Evolutionary conservation across 2,113 vertebrate genomes (phyloP), one percentile per base, ranked within the genome.

Genomic region (Empidonax traillii): DNA sequence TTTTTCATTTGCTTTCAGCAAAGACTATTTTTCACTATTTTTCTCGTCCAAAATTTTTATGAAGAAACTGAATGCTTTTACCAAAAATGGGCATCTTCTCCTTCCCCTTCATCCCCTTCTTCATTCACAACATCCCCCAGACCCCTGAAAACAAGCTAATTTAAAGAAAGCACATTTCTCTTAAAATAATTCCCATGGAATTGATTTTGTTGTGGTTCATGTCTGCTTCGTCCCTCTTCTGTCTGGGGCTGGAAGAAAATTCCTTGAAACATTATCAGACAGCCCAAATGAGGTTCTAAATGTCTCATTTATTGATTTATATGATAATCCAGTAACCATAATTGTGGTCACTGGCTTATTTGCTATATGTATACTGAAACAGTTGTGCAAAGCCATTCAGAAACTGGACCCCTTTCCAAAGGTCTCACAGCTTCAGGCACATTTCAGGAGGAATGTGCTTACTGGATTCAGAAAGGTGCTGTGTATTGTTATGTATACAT

Each of bases 1-100:
- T 75, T 94, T 92, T 93, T 72, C 79, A 86, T 79, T 95, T 8
- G 53, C 94, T 94, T 93, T 87, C 78, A 76, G 77, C 62, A 87
- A 92, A 85, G 77, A 22, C 77, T 77, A 31, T 85, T 92, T 91
- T 89, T 92, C 63, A 85, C 53, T 59, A 35, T 44, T 92, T 89
- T 75, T 65, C 66, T 82, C 49, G 61, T 92, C 78, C 95, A 96
- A 62, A 89, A 87, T 79, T 94, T 69, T 85, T 85, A 58, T 27
- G 93, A 87, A 95, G 82, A 85, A 95, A 76, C 31, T 12, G 77
- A 89, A 94, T 92, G 53, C 69, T 90, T 96, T 94, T 90, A 92
- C 96, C 93, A 89, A 90, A 96, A 96, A 92, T 93, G 89, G 95
- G 19, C 59, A 86, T 87, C 52, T 95, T 93, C 93, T 96, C 78